phyloP scores from a whole-genome alignment of 2,888 invertebrate genomes.

The Pheosia tremula region DNA sequence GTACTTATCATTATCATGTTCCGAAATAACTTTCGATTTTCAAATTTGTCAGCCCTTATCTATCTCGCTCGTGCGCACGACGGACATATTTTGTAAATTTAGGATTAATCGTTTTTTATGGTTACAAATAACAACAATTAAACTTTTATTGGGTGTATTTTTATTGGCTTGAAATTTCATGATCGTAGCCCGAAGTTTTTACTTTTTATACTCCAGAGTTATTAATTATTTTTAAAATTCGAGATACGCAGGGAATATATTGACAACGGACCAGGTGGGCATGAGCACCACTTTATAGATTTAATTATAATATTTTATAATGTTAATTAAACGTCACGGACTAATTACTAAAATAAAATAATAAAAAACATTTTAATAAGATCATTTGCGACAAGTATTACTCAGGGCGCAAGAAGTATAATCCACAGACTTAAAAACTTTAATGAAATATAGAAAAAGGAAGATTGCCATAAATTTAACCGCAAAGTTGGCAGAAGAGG shows the following conservation, averaged over 20 bases:
- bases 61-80: slow-evolving; percentile 5
- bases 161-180: slow-evolving; percentile 8
- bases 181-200: too few species aligned
- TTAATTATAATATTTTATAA: slow-evolving; percentile 35
- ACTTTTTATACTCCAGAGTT: too few species aligned
- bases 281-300: slow-evolving; percentile 18
- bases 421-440: slow-evolving; percentile 55
- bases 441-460: slow-evolving; percentile 60
- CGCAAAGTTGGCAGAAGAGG: slow-evolving; percentile 42
- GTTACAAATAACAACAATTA: slow-evolving; percentile 5
- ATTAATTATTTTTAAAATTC: not conserved
- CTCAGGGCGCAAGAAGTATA: slow-evolving; percentile 47
- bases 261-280: slow-evolving; percentile 7
- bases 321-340: slow-evolving; percentile 33
- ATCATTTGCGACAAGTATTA: slow-evolving; percentile 48
- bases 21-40: slow-evolving; percentile 32
- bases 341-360: slow-evolving; percentile 34
- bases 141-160: slow-evolving; percentile 18
- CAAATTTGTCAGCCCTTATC: slow-evolving; percentile 27
- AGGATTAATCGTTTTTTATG: slow-evolving; percentile 22
- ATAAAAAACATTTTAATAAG: slow-evolving; percentile 40
- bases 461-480: slow-evolving; percentile 52
- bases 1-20: slow-evolving; percentile 14
- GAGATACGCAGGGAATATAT: slow-evolving; percentile 7
- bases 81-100: slow-evolving; percentile 22